phyloP scores from a whole-genome alignment of 2,797 vertebrate genomes.

The Melanotaenia maccullochi region DNA sequence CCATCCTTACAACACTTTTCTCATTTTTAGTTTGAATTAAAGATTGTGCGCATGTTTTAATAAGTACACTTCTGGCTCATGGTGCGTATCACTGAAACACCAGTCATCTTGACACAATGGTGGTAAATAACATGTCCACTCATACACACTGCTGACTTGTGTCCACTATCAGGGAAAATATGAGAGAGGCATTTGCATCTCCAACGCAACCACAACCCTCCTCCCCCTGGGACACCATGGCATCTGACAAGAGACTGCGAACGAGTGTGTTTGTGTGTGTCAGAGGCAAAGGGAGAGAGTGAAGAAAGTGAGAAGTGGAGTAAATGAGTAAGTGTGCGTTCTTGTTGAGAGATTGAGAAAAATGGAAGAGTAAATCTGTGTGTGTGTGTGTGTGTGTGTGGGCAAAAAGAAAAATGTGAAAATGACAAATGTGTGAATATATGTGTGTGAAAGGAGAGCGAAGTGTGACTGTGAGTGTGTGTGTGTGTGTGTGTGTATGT shows the following conservation, averaged over 20 bases:
- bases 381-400: conserved; percentile 10
- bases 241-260: conserved; percentile 57
- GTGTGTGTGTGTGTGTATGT: conserved; percentile 20
- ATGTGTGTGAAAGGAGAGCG: conserved; percentile 64
- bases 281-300: conserved; percentile 8
- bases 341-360: conserved; percentile 49
- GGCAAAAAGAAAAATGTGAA: conserved; percentile 63
- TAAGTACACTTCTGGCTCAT: background rate
- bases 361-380: conserved; percentile 36
- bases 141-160: conserved; percentile 3
- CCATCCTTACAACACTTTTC: background rate
- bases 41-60: too few relatives aligned
- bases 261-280: conserved; percentile 34
- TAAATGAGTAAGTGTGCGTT: conserved; percentile 52
- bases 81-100: background rate
- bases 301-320: conserved; percentile 45
- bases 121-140: conserved; percentile 4
- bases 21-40: background rate
- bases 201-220: conserved; percentile 12
- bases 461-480: conserved; percentile 51
- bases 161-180: conserved; percentile 25
- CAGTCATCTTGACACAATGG: background rate
- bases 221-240: conserved; percentile 32
- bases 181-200: conserved; percentile 22
- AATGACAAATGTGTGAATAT: conserved; percentile 70